These are phyloP conservation scores for Cataglyphis hispanica DNA, from an alignment of 1,140 invertebrate genomes.

Conservation along the genomic window DNA sequence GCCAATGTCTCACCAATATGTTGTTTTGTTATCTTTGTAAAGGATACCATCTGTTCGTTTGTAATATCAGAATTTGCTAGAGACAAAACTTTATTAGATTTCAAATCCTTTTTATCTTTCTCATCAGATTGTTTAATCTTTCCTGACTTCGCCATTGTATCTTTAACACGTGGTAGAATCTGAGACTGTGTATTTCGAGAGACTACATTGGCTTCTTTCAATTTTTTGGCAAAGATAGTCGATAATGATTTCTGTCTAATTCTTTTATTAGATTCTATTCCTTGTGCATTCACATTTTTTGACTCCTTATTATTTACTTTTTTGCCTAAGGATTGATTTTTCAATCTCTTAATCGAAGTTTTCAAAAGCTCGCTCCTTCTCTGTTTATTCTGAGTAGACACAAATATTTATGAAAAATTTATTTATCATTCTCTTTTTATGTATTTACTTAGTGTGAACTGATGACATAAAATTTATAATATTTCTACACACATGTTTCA, in stretches of 20 bases:
- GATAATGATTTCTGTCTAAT: slow-evolving; percentile 82
- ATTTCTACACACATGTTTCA: not conserved
- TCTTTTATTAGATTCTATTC: slow-evolving; percentile 56
- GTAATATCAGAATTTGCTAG: not conserved
- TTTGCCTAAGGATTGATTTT: not conserved
- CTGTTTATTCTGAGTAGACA: slow-evolving; percentile 12
- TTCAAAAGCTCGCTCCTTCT: not conserved
- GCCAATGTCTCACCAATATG: slow-evolving; percentile 76
- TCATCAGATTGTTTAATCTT: not conserved
- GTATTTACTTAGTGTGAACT: not conserved
- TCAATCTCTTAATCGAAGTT: slow-evolving; percentile 60
- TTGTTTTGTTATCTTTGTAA: slow-evolving; percentile 74
- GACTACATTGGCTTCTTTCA: slow-evolving; percentile 16
- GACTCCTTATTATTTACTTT: not conserved
- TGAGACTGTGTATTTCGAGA: slow-evolving; percentile 13
- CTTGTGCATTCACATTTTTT: not conserved
- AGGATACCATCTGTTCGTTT: slow-evolving; percentile 67
- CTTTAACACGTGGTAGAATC: not conserved
- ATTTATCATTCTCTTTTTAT: not conserved
- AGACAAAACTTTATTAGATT: not conserved
- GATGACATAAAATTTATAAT: not conserved
- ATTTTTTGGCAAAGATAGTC: slow-evolving; percentile 80
- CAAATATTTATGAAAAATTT: slow-evolving; percentile 29
- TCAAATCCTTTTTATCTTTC: slow-evolving; percentile 38
- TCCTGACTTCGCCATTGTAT: not conserved